These are phyloP conservation scores for Cantharis flavilabris DNA, from an alignment of 2,888 invertebrate species.

Conservation along the genomic window DNA sequence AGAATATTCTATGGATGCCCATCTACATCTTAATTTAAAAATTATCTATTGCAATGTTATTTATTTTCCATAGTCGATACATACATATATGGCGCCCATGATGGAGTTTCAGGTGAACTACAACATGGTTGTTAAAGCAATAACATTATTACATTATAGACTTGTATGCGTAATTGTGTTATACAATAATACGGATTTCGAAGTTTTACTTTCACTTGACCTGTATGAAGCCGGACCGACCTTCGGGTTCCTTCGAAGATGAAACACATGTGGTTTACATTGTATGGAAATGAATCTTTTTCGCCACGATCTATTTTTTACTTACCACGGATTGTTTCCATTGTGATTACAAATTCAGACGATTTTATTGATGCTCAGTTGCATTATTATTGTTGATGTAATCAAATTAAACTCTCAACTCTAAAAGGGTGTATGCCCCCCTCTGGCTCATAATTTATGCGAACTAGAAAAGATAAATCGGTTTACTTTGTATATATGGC, in stretches of 20 bases:
- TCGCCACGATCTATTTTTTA: neutral
- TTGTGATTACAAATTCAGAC: slow-evolving; percentile 13
- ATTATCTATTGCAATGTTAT: neutral
- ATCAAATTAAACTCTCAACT: neutral
- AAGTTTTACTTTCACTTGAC: slow-evolving; percentile 28
- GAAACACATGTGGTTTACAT: slow-evolving; percentile 21
- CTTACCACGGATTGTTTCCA: slow-evolving; percentile 14
- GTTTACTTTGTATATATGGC: neutral
- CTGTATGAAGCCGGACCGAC: slow-evolving; percentile 19
- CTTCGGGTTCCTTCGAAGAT: slow-evolving; percentile 14
- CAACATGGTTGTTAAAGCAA: neutral
- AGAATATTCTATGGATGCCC: neutral
- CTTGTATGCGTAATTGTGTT: slow-evolving; percentile 23
- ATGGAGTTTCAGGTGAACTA: neutral
- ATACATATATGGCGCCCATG: neutral
- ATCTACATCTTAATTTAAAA: neutral
- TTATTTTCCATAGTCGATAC: neutral
- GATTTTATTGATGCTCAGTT: slow-evolving; percentile 15
- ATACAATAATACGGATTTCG: slow-evolving; percentile 27
- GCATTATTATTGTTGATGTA: slow-evolving; percentile 5
- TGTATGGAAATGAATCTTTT: slow-evolving; percentile 23
- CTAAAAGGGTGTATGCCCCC: neutral
- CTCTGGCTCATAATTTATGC: no score
- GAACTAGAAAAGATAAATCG: neutral
- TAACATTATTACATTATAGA: slow-evolving; percentile 17